A percentile compares a stretch with the other conserved stretches of the same genome.
phyloP scores from a whole-genome alignment of 1,140 invertebrate genomes.

The Oryzaephilus surinamensis region DNA sequence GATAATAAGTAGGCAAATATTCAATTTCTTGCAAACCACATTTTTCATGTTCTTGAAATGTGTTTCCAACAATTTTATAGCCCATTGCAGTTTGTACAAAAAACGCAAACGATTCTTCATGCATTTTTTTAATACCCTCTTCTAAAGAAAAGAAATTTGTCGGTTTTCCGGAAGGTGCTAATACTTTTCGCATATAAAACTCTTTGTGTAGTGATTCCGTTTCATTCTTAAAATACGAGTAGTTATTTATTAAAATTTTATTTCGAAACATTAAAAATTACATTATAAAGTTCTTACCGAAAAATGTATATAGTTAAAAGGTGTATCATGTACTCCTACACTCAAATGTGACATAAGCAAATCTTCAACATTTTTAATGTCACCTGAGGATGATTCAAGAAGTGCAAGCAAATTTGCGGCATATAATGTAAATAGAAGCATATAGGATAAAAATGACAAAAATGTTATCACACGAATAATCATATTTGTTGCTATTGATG shows the following conservation, averaged over 20 bases:
- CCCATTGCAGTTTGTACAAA: slow-evolving; percentile 44
- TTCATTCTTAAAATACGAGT: slow-evolving; percentile 41
- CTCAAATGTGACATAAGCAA: slow-evolving; percentile 11
- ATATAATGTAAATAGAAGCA: slow-evolving; percentile 35
- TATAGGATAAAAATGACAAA: slow-evolving; percentile 9
- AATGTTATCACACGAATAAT: slow-evolving; percentile 34
- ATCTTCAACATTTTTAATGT: slow-evolving; percentile 10
- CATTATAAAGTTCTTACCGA: no score
- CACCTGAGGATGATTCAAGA: slow-evolving; percentile 5
- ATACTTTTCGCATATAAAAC: slow-evolving; percentile 46
- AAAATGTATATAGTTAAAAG: slow-evolving; percentile 10
- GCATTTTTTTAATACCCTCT: slow-evolving; percentile 42
- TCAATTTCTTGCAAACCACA: slow-evolving; percentile 49
- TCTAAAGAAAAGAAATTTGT: slow-evolving; percentile 41
- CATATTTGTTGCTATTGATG: slow-evolving; percentile 38
- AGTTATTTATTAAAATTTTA: no score
- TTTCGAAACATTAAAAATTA: slow-evolving; percentile 30
- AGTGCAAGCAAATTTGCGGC: slow-evolving; percentile 35
- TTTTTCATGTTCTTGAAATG: slow-evolving; percentile 49
- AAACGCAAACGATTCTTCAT: slow-evolving; percentile 48
- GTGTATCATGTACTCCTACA: slow-evolving; percentile 11
- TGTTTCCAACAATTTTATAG: slow-evolving; percentile 48
- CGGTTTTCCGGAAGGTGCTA: slow-evolving; percentile 39
- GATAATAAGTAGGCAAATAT: slow-evolving; percentile 42
- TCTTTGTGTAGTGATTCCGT: slow-evolving; percentile 43